phyloP scores from a whole-genome alignment of 1,140 invertebrate species.

The Glossosoma conforme region DNA sequence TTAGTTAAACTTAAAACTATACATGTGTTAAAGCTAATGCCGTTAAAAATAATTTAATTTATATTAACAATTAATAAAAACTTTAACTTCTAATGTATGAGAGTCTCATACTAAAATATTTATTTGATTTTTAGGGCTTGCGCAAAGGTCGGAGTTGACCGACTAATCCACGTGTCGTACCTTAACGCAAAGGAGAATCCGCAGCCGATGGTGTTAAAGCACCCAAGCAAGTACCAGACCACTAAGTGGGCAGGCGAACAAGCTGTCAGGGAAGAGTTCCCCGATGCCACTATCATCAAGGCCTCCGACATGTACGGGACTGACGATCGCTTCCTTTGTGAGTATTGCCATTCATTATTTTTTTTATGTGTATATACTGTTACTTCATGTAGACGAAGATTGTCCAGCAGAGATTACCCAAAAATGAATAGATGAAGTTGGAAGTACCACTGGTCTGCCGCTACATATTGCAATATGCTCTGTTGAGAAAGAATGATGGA shows the following conservation, averaged over 20 bases:
- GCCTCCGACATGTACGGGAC: constrained; percentile 88
- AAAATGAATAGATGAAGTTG: too few species aligned
- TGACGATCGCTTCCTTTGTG: constrained; percentile 80
- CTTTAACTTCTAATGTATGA: background rate
- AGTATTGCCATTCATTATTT: constrained; percentile 42
- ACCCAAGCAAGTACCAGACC: constrained; percentile 64
- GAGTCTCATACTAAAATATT: too few species aligned
- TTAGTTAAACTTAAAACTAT: too few species aligned
- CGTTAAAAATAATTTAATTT: too few species aligned
- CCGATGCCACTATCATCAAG: constrained; percentile 89
- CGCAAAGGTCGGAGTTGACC: constrained; percentile 72
- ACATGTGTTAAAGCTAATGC: too few species aligned
- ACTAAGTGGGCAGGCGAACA: constrained; percentile 80
- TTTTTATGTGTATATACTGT: too few species aligned
- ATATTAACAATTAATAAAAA: too few species aligned
- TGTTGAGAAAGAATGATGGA: too few species aligned
- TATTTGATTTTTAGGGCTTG: constrained; percentile 52
- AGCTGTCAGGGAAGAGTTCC: constrained; percentile 90
- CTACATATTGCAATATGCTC: too few species aligned
- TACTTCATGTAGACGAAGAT: too few species aligned
- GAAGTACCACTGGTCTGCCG: too few species aligned
- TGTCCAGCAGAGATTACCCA: too few species aligned
- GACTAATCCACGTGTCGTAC: constrained; percentile 80
- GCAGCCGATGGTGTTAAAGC: constrained; percentile 54
- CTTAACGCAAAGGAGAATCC: constrained; percentile 67